Percentiles rank a stretch among this genome's conserved stretches.
phyloP scores from a whole-genome alignment of 2,113 vertebrate species.

The Takifugu bimaculatus region DNA sequence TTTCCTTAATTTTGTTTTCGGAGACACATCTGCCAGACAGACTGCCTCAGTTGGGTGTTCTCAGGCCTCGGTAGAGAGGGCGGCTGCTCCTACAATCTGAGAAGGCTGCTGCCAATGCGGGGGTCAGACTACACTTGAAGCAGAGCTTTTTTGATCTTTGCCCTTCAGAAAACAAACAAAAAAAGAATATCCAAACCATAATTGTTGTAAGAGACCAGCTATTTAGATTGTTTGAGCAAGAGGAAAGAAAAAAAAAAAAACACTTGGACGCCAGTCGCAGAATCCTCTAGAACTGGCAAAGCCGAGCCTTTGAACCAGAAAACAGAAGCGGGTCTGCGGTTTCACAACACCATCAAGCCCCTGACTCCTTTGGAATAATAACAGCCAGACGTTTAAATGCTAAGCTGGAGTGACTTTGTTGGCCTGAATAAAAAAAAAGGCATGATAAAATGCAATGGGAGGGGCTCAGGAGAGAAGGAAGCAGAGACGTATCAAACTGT shows the following conservation, averaged over 20 bases:
- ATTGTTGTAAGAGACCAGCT: conserved; percentile 6
- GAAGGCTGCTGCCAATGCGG: conserved; percentile 4
- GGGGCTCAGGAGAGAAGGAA: conserved; percentile 8
- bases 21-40: conserved; percentile 63
- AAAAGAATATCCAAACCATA: not conserved
- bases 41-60: conserved; percentile 52
- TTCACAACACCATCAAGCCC: conserved; percentile 13
- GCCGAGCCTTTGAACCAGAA: conserved; percentile 37
- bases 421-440: conserved; percentile 18
- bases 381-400: conserved; percentile 33
- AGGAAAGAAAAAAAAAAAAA: not conserved
- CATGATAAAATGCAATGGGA: conserved; percentile 12
- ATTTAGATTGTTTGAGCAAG: conserved; percentile 28
- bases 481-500: conserved; percentile 8
- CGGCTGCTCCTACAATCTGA: conserved; percentile 20
- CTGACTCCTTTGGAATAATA: conserved; percentile 7
- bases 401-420: conserved; percentile 11
- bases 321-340: not conserved
- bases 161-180: not conserved
- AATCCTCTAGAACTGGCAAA: conserved; percentile 5
- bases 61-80: conserved; percentile 29
- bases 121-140: conserved; percentile 19
- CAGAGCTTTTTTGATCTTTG: conserved; percentile 9
- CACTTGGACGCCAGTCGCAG: conserved; percentile 15
- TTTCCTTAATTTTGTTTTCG: conserved; percentile 49